Conservation (phyloP, 2,113 vertebrate genomes). For the Menidia beryllina region DNA sequence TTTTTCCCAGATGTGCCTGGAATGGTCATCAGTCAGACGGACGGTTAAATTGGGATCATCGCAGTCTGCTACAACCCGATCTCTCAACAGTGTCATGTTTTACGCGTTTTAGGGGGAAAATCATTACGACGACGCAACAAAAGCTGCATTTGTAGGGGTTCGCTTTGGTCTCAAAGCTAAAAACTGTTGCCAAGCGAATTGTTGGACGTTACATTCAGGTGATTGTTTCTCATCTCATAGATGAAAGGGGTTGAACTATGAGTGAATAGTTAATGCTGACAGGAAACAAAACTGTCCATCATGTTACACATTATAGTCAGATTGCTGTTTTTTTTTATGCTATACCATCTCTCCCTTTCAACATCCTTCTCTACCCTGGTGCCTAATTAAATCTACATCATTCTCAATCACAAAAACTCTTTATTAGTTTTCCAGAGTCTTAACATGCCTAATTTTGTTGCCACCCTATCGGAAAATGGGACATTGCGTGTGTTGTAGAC, state of each 20-base stretch:
- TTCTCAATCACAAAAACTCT: conserved; percentile 1
- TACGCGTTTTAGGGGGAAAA: background rate
- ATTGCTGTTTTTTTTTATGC: background rate
- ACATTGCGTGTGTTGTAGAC: conserved; percentile 2
- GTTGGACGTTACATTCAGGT: no score
- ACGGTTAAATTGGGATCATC: background rate
- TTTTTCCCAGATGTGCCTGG: conserved; percentile 96
- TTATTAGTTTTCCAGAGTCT: background rate
- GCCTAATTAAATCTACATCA: conserved; percentile 4
- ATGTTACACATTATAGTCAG: background rate
- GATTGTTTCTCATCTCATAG: no score
- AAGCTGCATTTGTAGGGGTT: background rate
- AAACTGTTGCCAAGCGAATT: no score
- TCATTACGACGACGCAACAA: conserved; percentile 1
- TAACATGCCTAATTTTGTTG: conserved; percentile 2
- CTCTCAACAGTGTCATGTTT: background rate
- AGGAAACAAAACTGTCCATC: no score
- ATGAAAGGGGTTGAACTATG: no score
- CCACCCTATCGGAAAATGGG: conserved; percentile 3
- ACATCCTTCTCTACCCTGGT: background rate
- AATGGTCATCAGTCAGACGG: background rate
- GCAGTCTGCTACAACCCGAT: background rate
- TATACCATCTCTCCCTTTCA: background rate
- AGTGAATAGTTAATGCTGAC: no score
- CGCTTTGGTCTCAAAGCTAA: background rate